Base-by-base conservation (phyloP, 2,113 vertebrate genomes). In the Ursus arctos region DNA sequence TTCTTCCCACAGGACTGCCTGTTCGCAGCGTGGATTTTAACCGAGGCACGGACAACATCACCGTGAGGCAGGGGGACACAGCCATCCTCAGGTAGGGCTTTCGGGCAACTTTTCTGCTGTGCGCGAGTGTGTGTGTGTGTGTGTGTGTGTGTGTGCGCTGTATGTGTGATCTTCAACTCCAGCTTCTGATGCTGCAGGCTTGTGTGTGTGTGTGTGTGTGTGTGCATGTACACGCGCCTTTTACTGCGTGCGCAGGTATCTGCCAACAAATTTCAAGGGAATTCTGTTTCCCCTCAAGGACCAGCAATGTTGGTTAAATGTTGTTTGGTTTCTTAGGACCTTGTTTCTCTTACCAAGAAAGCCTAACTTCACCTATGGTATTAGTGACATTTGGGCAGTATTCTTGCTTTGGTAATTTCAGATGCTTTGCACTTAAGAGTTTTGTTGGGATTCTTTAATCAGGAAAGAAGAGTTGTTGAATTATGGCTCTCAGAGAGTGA, bases 11-110 rank as follows among this genome's bases (percentile, higher is more conserved):
- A 99, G 99, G 99, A 99, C 99, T 99, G 99, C 99, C 99, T 53
- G 99, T 99, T 98, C 99, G 99, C 98, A 99, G 99, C 99, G 99
- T 99, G 99, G 99, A 99, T 99, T 99, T 99, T 99, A 99, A 99
- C 99, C 99, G 99, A 98, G 99, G 99, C 98, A 99, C 99, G 86
- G 99, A 99, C 99, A 99, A 99, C 99, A 99, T 99, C 99, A 99
- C 99, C 98, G 99, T 99, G 99, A 99, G 99, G 98, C 99, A 99
- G 99, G 99, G 99, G 96, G 99, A 99, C 98, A 99, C 99, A 57
- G 99, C 99, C 97, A 99, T 99, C 85, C 99, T 99, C 99, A 99
- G 99, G 99, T 99, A 99, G 98, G 99, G 99, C 97, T 79, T 97
- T 88, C 47, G 87, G 98, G 93, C 92, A 97, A 98, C 97, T 97